Evolutionary conservation across 1,140 invertebrate genomes (phyloP), one percentile per base, ranked within the genome.

Genomic region (Zaprionus nigranus): DNA sequence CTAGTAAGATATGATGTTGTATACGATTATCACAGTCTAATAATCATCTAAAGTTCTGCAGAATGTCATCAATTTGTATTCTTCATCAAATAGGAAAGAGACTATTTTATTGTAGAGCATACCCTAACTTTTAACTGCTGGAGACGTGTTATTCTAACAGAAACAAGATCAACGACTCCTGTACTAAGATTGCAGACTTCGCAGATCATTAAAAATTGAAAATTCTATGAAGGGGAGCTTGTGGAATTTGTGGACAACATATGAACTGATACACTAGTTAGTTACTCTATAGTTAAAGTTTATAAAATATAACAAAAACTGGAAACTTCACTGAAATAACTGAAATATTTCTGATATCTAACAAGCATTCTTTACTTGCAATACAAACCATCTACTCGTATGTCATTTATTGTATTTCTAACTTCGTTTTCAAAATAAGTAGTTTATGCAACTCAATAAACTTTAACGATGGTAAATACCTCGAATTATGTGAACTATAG

Each of bases 81-180:
- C 9, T 46, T 17, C 2, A n/a, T 46, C 6, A 17, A 6, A 7
- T 46, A 9, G 40, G 2, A 51, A 9, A 13, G 20, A 12, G 12
- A 22, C 20, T 13, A 13, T 1, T 24, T 5, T 5, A 13, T 11
- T 22, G 11, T 13, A 9, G 3, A 5, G 20, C 46, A 51, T 24
- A 22, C 46, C 11, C 20, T 51, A 24, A 51, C 46, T 12, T 51
- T 51, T 24, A 51, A 22, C 20, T 51, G 46, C 2, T 12, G 20
- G 11, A n/a, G 3, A 22, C 46, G 20, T 51, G 20, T 51, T 51
- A 51, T 51, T 22, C 46, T 49, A 20, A 49, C 9, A 20, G 43
- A 22, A 51, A 51, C 46, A 51, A 49, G 46, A 51, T 51, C 46
- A 51, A 51, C 46, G 46, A 51, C 46, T 51, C 7, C 46, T 51